A percentile compares a stretch with the other conserved stretches of the same genome.
phyloP scores from a whole-genome alignment of 2,888 invertebrate genomes.

The Trichopoda pennipes region DNA sequence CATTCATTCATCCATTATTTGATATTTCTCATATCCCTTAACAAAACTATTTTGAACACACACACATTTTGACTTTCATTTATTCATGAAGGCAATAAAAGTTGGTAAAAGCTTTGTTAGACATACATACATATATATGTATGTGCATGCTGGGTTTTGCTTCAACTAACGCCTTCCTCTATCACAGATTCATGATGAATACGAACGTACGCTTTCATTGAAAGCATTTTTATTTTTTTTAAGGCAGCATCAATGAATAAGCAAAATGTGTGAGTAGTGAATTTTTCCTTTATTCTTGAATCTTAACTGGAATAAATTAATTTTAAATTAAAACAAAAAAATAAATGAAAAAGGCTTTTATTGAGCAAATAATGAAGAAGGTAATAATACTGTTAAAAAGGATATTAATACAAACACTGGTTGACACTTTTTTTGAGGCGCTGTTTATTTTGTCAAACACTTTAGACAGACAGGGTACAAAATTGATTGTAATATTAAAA shows the following conservation, averaged over 20 bases:
- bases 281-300: not conserved
- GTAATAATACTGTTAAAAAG: not conserved
- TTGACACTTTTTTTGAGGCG: not conserved
- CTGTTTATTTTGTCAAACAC: no score
- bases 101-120: not conserved
- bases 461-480: not conserved
- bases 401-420: not conserved
- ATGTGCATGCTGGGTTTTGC: not conserved
- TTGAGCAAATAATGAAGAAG: not conserved
- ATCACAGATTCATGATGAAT: not conserved
- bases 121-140: not conserved
- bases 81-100: conserved; percentile 26
- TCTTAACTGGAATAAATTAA: conserved; percentile 39
- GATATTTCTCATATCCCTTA: conserved; percentile 25
- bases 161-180: not conserved
- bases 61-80: conserved; percentile 32
- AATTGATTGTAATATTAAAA: not conserved
- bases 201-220: not conserved
- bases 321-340: conserved; percentile 35
- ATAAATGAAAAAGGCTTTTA: not conserved
- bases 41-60: conserved; percentile 24
- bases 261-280: not conserved
- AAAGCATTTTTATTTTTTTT: conserved; percentile 12
- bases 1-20: conserved; percentile 4
- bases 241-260: not conserved